Evolutionary conservation across 1,140 invertebrate species (phyloP).

Genomic region (Drosophila serrata): DNA sequence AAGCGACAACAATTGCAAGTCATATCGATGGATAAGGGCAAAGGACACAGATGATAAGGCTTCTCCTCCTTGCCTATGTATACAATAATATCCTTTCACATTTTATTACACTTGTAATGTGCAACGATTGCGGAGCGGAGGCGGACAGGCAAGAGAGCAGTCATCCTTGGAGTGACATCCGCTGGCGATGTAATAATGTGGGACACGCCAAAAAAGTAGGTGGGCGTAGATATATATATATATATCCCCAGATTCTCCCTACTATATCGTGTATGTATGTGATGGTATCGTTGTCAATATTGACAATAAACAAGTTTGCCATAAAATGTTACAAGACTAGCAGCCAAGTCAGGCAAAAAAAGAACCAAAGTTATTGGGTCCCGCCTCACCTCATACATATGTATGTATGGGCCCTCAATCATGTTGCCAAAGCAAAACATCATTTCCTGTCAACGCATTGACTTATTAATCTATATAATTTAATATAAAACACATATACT

Average conservation of each 20-base stretch:
- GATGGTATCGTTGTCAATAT: constrained; percentile 76
- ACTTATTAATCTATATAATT: constrained; percentile 70
- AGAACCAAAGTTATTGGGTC: background rate
- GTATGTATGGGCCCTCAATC: constrained; percentile 58
- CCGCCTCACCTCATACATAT: constrained; percentile 12
- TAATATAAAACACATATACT: constrained; percentile 16
- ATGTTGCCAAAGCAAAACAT: constrained; percentile 47
- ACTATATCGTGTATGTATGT: constrained; percentile 10
- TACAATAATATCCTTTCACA: constrained; percentile 79
- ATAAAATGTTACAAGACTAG: constrained; percentile 70
- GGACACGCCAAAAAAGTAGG: constrained; percentile 35
- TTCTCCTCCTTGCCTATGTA: constrained; percentile 25
- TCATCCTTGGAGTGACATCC: constrained; percentile 52
- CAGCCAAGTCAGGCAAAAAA: constrained; percentile 1
- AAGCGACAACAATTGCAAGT: constrained; percentile 45
- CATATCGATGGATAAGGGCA: constrained; percentile 11
- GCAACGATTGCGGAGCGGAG: constrained; percentile 61
- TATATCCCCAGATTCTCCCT: background rate
- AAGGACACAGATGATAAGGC: constrained; percentile 27
- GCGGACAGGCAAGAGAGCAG: constrained; percentile 46
- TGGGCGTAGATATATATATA: constrained; percentile 12
- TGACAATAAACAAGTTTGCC: constrained; percentile 84
- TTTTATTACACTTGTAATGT: constrained; percentile 83
- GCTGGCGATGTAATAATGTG: constrained; percentile 71
- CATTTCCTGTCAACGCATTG: constrained; percentile 63